Evolutionary conservation across 1,140 invertebrate genomes (phyloP).

Genomic region (Ostrea denselamellosa): DNA sequence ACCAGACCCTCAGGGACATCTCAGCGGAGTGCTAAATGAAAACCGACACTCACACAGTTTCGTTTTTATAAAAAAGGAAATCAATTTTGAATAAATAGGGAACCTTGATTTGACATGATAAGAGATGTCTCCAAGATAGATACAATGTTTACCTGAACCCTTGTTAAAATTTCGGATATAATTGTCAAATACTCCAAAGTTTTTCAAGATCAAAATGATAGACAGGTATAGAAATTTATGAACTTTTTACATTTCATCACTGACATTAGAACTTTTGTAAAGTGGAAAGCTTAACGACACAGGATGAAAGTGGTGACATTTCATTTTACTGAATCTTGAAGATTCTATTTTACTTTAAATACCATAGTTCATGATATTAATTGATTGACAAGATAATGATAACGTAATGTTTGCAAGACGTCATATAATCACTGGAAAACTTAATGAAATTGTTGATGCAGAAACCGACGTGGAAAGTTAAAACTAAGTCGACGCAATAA

Average conservation of each 20-base stretch:
- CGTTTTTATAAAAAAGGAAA: constrained; percentile 17
- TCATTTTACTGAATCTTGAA: too few relatives aligned
- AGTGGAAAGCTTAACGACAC: background rate
- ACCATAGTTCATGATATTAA: too few relatives aligned
- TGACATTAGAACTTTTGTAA: background rate
- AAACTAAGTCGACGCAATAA: too few relatives aligned
- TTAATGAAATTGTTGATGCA: too few relatives aligned
- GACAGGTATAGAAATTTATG: background rate
- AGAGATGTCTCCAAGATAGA: constrained; percentile 25
- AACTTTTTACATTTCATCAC: background rate
- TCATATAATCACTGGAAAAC: too few relatives aligned
- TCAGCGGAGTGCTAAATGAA: constrained; percentile 14
- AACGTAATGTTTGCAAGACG: too few relatives aligned
- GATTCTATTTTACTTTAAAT: too few relatives aligned
- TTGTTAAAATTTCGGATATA: constrained; percentile 14
- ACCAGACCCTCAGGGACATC: background rate
- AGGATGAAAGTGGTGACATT: too few relatives aligned
- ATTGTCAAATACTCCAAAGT: background rate
- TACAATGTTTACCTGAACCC: constrained; percentile 15
- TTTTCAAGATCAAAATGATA: background rate
- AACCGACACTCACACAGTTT: constrained; percentile 23
- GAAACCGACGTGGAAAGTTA: too few relatives aligned
- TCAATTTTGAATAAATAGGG: constrained; percentile 4
- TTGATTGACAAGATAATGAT: too few relatives aligned
- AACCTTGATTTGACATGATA: constrained; percentile 11